phyloP scores from a whole-genome alignment of 2,797 vertebrate genomes.

The Zalophus californianus region DNA sequence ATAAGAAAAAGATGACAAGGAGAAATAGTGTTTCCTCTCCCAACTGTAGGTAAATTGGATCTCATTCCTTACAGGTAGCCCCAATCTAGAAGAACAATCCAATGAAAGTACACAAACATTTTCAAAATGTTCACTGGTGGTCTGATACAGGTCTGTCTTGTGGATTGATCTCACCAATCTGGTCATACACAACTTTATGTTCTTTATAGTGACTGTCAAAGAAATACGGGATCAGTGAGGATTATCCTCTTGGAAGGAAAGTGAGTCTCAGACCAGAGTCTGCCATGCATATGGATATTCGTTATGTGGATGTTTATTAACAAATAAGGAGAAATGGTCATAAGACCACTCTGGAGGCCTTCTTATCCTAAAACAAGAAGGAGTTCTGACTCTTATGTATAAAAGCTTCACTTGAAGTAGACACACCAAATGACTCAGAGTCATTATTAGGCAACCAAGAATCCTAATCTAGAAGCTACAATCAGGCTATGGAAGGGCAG shows the following conservation, averaged over 20 bases:
- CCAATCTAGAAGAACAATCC: neutral
- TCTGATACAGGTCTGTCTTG: neutral
- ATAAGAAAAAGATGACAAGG: neutral
- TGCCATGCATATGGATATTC: neutral
- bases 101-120: neutral
- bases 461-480: neutral
- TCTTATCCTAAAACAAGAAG: neutral
- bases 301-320: neutral
- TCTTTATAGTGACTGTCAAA: neutral
- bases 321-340: neutral
- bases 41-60: neutral
- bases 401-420: neutral
- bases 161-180: neutral
- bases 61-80: neutral
- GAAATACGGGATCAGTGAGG: neutral
- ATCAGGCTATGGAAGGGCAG: neutral
- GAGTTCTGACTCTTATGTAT: neutral
- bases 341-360: neutral
- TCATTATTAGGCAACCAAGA: neutral
- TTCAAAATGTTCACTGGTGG: neutral
- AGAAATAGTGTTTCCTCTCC: neutral
- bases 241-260: neutral
- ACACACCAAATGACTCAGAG: neutral
- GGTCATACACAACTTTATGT: neutral
- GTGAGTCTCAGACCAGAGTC: neutral